Evolutionary conservation across 2,113 vertebrate genomes (phyloP), one percentile per base, ranked within the genome.

Genomic region (Phasianus colchicus): DNA sequence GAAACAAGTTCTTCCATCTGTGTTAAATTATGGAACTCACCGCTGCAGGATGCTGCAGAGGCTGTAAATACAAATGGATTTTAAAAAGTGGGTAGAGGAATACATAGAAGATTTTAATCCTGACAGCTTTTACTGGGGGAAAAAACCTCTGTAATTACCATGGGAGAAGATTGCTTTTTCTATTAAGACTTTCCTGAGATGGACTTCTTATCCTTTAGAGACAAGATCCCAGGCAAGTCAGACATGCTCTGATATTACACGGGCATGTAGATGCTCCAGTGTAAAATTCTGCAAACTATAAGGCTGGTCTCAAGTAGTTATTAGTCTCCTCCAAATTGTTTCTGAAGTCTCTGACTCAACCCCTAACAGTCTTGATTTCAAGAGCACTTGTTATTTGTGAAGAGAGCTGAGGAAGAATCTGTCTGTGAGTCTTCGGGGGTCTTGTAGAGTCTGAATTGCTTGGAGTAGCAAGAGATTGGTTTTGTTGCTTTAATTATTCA

Each of bases 251-350:
- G 58, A 50, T 70, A n/a, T 47, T 47, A 30, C 70, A 11, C 20
- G 50, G 50, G n/a, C 24, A 63, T 86, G 85, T 47, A 83, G 64
- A 76, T 73, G 30, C 88, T 88, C 87, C 25, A 17, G 0, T 83
- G 29, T 83, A 91, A 96, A 97, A 72, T 76, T 96, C 48, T 67
- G 38, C 22, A 43, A 54, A 30, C 48, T 90, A 69, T 43, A 95
- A 97, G 71, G 55, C 38, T 21, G 9, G 5, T 86, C 52, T 81
- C 52, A 83, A 58, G 36, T 64, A 61, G 18, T 13, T 65, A 40
- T 18, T 91, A 84, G 57, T 93, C 61, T 86, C 45, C 47, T 79
- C 47, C 0, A 4, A 20, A 11, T 85, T 95, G 45, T 93, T 96
- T 93, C 60, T 73, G 30, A 38, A 70, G 34, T 73, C 63, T 83